A percentile compares a stretch with the other conserved stretches of the same genome.
phyloP scores from a whole-genome alignment of 37 sponge, comb jelly and placozoan species.

The Chondrilla cf. caribensis region DNA sequence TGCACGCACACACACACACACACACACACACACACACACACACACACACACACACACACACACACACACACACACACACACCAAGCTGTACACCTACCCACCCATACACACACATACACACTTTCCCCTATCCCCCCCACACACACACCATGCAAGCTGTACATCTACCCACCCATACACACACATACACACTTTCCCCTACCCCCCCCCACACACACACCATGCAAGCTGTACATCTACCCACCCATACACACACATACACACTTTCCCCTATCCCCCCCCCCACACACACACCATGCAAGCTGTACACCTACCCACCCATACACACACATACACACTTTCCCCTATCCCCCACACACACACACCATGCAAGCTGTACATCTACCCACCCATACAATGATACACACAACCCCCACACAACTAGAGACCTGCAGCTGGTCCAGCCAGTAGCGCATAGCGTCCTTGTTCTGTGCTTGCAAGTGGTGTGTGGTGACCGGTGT shows the following conservation, averaged over 20 bases:
- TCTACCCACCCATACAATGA: background rate
- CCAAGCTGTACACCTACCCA: too few species aligned
- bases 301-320: too few species aligned
- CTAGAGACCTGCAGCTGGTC: conserved; percentile 13
- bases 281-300: background rate
- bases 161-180: background rate
- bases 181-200: background rate
- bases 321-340: background rate
- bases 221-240: too few species aligned
- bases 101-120: conserved; percentile 3
- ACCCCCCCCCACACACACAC: background rate
- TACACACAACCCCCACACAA: background rate
- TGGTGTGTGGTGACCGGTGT: background rate
- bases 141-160: too few species aligned
- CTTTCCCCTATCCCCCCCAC: too few species aligned
- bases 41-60: conserved; percentile 11
- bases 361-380: too few species aligned
- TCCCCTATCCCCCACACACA: background rate
- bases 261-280: background rate
- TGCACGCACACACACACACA: background rate
- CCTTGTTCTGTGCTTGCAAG: conserved; percentile 16
- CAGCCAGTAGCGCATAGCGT: conserved; percentile 8
- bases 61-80: conserved; percentile 19
- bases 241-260: conserved; percentile 13
- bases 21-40: background rate